Percentiles rank a stretch among this genome's conserved stretches.
Conservation (phyloP, 2,888 invertebrate species). For the Polymixis flavicincta region DNA sequence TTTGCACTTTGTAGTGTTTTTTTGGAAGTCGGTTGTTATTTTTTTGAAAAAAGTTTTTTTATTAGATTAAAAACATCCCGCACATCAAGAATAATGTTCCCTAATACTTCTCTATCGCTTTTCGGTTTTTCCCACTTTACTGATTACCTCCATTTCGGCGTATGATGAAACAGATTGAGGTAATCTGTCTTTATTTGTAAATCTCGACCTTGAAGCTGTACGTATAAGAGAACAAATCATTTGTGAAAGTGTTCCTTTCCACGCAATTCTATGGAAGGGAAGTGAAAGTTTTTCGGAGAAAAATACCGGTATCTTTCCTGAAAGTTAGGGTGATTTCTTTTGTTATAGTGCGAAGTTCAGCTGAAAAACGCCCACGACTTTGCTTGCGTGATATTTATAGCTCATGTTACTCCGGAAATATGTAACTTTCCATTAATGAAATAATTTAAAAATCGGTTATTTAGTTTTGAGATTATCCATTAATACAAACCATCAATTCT, state of each 20-base stretch:
- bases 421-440: too few relatives aligned
- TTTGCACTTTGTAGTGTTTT: too few relatives aligned
- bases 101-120: constrained; percentile 20
- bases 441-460: too few relatives aligned
- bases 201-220: constrained; percentile 23
- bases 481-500: too few relatives aligned
- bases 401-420: too few relatives aligned
- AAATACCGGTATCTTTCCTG: background rate
- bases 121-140: constrained; percentile 10
- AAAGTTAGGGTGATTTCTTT: background rate
- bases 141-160: constrained; percentile 33
- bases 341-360: background rate
- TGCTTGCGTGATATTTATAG: too few relatives aligned
- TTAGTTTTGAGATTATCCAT: too few relatives aligned
- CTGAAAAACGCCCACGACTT: too few relatives aligned
- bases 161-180: constrained; percentile 43
- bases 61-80: too few relatives aligned
- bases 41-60: too few relatives aligned
- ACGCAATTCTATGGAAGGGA: background rate
- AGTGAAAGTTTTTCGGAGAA: background rate
- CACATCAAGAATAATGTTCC: constrained; percentile 25
- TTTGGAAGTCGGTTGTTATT: too few relatives aligned
- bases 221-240: constrained; percentile 18
- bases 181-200: constrained; percentile 52
- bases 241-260: constrained; percentile 10